Percentiles rank a stretch among this genome's conserved stretches.
These are phyloP conservation scores for Onthophagus taurus DNA, from an alignment of 1,140 invertebrate genomes.

Conservation along the genomic window DNA sequence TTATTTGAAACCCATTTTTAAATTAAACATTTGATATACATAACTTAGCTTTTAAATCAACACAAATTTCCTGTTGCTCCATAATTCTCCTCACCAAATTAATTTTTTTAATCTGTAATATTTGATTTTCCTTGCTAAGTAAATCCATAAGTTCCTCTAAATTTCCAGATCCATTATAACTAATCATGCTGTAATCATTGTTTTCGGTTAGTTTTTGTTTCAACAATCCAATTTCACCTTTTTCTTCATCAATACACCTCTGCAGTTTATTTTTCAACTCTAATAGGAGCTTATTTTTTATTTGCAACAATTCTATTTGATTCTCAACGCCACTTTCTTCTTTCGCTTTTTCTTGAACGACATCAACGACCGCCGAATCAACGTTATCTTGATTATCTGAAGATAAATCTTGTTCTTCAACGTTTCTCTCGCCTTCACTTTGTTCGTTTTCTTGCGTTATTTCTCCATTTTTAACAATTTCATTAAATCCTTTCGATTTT, in stretches of 20 bases:
- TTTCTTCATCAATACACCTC: conserved; percentile 26
- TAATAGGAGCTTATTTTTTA: conserved; percentile 28
- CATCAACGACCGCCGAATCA: background rate
- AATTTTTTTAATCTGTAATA: conserved; percentile 36
- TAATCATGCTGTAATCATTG: conserved; percentile 5
- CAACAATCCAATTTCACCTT: conserved; percentile 25
- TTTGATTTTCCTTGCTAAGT: conserved; percentile 33
- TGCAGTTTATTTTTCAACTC: conserved; percentile 24
- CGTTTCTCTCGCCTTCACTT: background rate
- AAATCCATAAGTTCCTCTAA: conserved; percentile 32
- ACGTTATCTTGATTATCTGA: background rate
- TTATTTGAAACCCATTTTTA: too few species aligned
- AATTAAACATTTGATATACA: too few species aligned
- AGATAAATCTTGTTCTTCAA: background rate
- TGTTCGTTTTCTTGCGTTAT: background rate
- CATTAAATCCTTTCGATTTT: conserved; percentile 6
- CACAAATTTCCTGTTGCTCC: conserved; percentile 34
- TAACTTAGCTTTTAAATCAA: conserved; percentile 29
- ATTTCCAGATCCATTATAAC: conserved; percentile 20
- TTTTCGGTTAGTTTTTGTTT: conserved; percentile 13
- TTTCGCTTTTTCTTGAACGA: conserved; percentile 10
- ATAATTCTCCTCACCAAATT: conserved; percentile 36
- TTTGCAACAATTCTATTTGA: conserved; percentile 20
- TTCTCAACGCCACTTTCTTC: background rate
- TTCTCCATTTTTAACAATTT: background rate